These are phyloP conservation scores for Muschampia plurimacula DNA, from an alignment of 2,888 invertebrate genomes.

Conservation along the genomic window DNA sequence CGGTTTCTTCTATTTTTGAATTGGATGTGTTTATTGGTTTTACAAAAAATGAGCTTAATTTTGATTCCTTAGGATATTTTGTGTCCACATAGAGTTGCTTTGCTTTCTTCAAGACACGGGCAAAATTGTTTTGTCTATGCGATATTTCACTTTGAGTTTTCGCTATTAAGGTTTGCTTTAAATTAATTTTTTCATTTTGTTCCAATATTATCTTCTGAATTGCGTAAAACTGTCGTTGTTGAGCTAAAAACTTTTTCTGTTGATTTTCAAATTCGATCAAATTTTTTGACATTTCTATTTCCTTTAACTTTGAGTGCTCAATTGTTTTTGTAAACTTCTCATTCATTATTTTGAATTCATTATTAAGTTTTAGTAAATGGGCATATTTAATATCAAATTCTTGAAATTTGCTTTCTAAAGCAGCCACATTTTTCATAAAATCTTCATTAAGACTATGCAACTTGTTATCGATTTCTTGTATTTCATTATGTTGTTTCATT, in stretches of 20 bases:
- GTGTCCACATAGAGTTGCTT: slow-evolving; percentile 63
- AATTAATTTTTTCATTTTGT: slow-evolving; percentile 74
- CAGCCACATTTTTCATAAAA: slow-evolving; percentile 57
- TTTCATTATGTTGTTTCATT: slow-evolving; percentile 71
- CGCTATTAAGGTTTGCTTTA: slow-evolving; percentile 69
- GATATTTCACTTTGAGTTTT: slow-evolving; percentile 76
- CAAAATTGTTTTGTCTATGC: slow-evolving; percentile 72
- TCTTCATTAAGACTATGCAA: slow-evolving; percentile 60
- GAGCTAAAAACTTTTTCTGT: slow-evolving; percentile 71
- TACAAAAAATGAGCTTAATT: slow-evolving; percentile 37
- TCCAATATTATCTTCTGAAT: slow-evolving; percentile 72
- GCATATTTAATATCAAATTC: slow-evolving; percentile 69
- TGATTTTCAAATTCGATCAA: slow-evolving; percentile 70
- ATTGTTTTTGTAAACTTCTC: slow-evolving; percentile 57
- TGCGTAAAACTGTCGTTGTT: slow-evolving; percentile 73
- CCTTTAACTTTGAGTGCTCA: slow-evolving; percentile 58
- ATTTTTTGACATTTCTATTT: slow-evolving; percentile 62
- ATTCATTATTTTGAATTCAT: slow-evolving; percentile 61
- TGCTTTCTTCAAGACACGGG: slow-evolving; percentile 70
- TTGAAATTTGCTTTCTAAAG: slow-evolving; percentile 59
- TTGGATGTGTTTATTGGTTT: slow-evolving; percentile 36
- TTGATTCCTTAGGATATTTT: slow-evolving; percentile 45
- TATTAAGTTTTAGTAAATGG: slow-evolving; percentile 58
- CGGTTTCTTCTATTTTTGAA: slow-evolving; percentile 32
- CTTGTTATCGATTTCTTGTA: slow-evolving; percentile 65